A percentile compares a stretch with the other conserved stretches of the same genome.
Evolutionary conservation across 2,113 vertebrate species (phyloP).

Genomic region (Elanus axillaris): DNA sequence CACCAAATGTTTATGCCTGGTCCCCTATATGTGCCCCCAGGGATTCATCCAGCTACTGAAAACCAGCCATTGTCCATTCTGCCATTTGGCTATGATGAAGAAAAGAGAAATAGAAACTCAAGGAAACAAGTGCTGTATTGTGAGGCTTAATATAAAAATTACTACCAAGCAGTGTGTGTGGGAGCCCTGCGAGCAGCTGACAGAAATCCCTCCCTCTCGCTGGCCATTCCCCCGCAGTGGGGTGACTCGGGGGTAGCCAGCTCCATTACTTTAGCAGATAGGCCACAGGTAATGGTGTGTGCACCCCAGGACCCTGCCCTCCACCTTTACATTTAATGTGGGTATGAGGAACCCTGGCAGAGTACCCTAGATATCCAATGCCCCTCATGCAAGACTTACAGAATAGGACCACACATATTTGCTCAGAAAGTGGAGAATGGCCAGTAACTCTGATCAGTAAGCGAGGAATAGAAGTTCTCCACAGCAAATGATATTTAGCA

Average conservation of each 20-base stretch:
- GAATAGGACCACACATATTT: background rate
- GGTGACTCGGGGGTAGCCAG: background rate
- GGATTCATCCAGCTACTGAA: background rate
- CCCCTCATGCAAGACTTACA: background rate
- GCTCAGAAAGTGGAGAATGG: background rate
- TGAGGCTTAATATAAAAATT: background rate
- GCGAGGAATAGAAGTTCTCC: background rate
- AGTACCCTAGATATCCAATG: background rate
- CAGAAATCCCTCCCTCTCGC: background rate
- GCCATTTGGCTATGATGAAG: background rate
- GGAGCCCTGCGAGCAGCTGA: background rate
- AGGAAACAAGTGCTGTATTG: background rate
- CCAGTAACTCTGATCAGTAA: background rate
- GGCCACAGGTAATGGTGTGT: background rate
- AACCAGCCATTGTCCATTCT: background rate
- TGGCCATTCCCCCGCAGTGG: background rate
- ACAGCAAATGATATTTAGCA: background rate
- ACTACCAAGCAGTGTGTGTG: background rate
- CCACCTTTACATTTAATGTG: background rate
- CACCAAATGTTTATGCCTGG: background rate
- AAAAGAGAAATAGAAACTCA: background rate
- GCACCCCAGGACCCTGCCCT: background rate
- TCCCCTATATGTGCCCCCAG: rapidly evolving
- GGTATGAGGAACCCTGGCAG: background rate
- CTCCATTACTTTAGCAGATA: background rate